Evolutionary conservation across 1,140 invertebrate genomes (phyloP).

Genomic region (Ladona fulva): DNA sequence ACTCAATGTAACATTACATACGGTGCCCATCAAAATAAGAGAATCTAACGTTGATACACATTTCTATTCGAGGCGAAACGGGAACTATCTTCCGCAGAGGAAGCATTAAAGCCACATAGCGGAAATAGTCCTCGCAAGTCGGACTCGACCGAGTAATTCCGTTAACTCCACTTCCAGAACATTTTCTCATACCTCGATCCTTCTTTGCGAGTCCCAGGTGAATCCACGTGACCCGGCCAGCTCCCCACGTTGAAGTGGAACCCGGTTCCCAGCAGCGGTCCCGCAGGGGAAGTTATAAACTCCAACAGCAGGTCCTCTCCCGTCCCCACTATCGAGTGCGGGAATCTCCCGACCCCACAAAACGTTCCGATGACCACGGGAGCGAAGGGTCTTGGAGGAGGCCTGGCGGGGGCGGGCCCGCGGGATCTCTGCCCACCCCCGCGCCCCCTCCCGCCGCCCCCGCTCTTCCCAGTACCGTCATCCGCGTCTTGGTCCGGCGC

Average conservation of each 20-base stretch:
- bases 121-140: no score
- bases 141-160: no score
- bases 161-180: no score
- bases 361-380: conserved; percentile 69
- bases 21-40: no score
- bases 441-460: not conserved
- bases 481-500: conserved; percentile 51
- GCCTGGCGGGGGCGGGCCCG: not conserved
- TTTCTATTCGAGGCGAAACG: no score
- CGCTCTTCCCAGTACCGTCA: conserved; percentile 49
- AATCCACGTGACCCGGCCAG: conserved; percentile 83
- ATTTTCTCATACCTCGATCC: not conserved
- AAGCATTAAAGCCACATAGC: no score
- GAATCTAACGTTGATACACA: no score
- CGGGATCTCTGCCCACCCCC: not conserved
- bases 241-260: conserved; percentile 90
- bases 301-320: conserved; percentile 82
- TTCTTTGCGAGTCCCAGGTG: conserved; percentile 51
- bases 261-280: conserved; percentile 78
- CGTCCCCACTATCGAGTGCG: conserved; percentile 86
- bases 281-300: conserved; percentile 81
- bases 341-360: conserved; percentile 88
- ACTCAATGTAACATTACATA: no score
- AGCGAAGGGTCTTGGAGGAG: not conserved
- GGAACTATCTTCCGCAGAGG: no score